These are phyloP conservation scores for Pyrgilauda ruficollis DNA, from an alignment of 2,113 vertebrate species.

Conservation along the genomic window DNA sequence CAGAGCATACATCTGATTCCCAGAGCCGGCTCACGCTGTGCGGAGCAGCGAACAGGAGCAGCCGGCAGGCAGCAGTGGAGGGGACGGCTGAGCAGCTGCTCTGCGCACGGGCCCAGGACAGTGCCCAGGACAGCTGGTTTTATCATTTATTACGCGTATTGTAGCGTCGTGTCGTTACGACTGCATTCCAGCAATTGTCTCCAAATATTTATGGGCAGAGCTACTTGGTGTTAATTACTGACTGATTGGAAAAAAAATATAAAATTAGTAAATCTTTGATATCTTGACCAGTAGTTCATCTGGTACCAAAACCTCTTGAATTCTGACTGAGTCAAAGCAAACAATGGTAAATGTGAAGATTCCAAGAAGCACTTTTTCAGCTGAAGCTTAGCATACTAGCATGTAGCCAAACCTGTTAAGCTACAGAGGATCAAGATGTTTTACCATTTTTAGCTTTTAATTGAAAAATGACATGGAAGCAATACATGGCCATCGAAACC, in stretches of 20 bases:
- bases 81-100: slow-evolving; percentile 54
- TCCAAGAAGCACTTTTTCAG: neutral
- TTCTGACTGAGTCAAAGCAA: neutral
- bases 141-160: slow-evolving; percentile 40
- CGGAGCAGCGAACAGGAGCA: neutral
- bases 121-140: slow-evolving; percentile 20
- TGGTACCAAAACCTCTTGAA: neutral
- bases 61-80: slow-evolving; percentile 58
- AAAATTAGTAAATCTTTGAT: neutral
- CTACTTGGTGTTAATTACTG: neutral
- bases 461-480: neutral
- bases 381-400: neutral
- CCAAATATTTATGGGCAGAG: slow-evolving; percentile 43
- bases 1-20: neutral
- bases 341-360: neutral
- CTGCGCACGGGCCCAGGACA: neutral
- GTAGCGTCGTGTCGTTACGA: neutral
- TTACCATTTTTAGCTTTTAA: neutral
- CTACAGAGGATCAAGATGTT: neutral
- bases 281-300: neutral
- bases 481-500: neutral
- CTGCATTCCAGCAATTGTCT: slow-evolving; percentile 59
- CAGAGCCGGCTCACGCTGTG: slow-evolving; percentile 49
- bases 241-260: neutral
- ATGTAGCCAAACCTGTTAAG: neutral